Evolutionary conservation across 2,113 vertebrate species (phyloP), one percentile per base, ranked within the genome.

Genomic region (Meriones unguiculatus): DNA sequence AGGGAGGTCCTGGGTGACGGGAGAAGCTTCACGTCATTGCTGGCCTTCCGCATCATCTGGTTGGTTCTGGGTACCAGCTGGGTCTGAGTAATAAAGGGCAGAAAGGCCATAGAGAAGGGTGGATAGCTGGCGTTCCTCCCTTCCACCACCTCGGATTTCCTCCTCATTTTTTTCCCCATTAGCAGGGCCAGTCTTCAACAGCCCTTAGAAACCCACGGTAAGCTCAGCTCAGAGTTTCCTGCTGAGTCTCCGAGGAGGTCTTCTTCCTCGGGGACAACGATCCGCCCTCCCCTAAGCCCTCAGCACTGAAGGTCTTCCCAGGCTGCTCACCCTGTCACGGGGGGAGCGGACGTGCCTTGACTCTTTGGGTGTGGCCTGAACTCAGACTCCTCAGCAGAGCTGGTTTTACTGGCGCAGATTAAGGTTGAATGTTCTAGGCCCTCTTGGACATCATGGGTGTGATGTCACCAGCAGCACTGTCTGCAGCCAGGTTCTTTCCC

Each of bases 1-100:
- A 96, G 57, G 59, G 38, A 87, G 82, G 50, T 93, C 32, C 62
- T 86, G 93, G 41, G 50, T 77, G 86, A 73, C 15, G 30, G 94
- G 46, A 96, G 46, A 30, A 78, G 64, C 91, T 80, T 93, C 65
- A 24, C 92, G 89, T 72, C 32, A 9, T 59, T 73, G 22, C n/a
- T 11, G 0, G 35, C 28, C 69, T 11, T 54, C 65, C 20, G 80
- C 57, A 24, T 96, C 41, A 30, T 89, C 78, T 59, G 92, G 62
- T 59, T 90, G 65, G 38, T 85, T 92, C 72, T 87, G 64, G 52
- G 28, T 81, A 67, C 57, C 70, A 72, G 50, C n/a, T 97, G 75
- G 72, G n/a, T 52, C 54, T 90, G 41, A 13, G 41, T 80, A 46
- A 38, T 7, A 15, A 13, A 76, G 67, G 12, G 59, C 50, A 86